Evolutionary conservation across 2,113 vertebrate species (phyloP).

Genomic region (Chionodraco myersi): DNA sequence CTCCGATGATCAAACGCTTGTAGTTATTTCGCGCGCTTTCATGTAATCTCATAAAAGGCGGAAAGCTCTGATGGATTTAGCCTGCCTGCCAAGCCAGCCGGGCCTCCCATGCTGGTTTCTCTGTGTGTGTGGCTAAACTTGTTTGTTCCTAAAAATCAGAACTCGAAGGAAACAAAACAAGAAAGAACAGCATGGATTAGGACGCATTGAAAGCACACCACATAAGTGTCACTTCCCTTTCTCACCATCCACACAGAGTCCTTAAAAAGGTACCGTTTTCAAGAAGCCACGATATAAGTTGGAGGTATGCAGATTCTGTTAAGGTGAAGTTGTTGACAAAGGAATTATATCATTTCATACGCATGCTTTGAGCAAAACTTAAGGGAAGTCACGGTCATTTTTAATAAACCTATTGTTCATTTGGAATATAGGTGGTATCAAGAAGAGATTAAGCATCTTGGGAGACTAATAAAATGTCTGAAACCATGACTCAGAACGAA

Average conservation of each 20-base stretch:
- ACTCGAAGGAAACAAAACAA: slow-evolving; percentile 32
- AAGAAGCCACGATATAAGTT: neutral
- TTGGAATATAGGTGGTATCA: slow-evolving; percentile 62
- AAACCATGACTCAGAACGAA: slow-evolving; percentile 68
- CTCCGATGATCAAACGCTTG: slow-evolving; percentile 71
- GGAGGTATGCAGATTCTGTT: neutral
- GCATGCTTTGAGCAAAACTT: slow-evolving; percentile 14
- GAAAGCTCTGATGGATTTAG: slow-evolving; percentile 39
- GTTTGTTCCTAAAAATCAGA: slow-evolving; percentile 40
- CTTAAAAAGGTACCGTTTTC: neutral
- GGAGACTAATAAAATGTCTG: slow-evolving; percentile 75
- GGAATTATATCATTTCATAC: too few relatives aligned
- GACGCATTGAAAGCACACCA: neutral
- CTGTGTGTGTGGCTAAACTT: slow-evolving; percentile 38
- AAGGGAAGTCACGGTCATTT: too few relatives aligned
- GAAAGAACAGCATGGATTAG: slow-evolving; percentile 9
- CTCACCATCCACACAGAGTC: neutral
- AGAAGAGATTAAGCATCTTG: slow-evolving; percentile 58
- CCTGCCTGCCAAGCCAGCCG: slow-evolving; percentile 53
- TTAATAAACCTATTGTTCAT: too few relatives aligned
- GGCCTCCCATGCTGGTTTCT: slow-evolving; percentile 62
- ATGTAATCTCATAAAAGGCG: slow-evolving; percentile 76
- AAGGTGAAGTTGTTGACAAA: neutral
- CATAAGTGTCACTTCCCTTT: neutral
- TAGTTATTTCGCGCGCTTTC: slow-evolving; percentile 73